Base-by-base conservation (phyloP, 2,797 vertebrate genomes). In the Malurus leucopterus region DNA sequence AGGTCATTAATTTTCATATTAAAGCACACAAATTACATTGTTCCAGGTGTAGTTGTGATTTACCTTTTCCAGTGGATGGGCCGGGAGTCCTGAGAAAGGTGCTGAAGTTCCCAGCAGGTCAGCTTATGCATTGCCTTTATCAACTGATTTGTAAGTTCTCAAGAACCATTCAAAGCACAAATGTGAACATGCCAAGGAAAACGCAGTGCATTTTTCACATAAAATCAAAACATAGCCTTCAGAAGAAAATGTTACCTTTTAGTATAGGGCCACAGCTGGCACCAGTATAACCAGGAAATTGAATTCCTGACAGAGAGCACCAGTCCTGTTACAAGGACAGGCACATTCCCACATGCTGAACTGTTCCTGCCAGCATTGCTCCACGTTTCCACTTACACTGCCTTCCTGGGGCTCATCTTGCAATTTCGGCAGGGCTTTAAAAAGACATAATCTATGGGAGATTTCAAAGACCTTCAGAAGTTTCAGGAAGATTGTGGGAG, bases 401-500 rank as follows among this genome's bases (percentile, higher is more conserved):
- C 80, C 73, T 81, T 86, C 44, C 87, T 63, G 57, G 65, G 34
- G 55, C 79, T 78, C 61, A 84, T 49, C 82, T 69, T 46, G 1
- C 32, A 8, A 50, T 41, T 85, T 22, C 2, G 3, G 36, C 38
- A 75, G 23, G 49, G 46, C 46, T 73, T 90, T 54, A 88, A 59
- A 83, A 87, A 75, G 21, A 30, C 13, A 1, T 70, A 59, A 74
- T 19, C 82, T 88, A 81, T 19, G n/a, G 46, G 67, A 74, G 54
- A 93, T 41, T 93, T 88, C 83, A 92, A 92, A 92, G 64, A 70
- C 91, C 71, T 82, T 82, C 87, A 84, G 54, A 89, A 86, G 68
- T 74, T 86, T 82, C 78, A 86, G 0, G 0, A 86, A 90, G 58
- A 89, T 63, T 40, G 55, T 77, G 73, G 73, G 62, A 94, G 72